phyloP scores from a whole-genome alignment of 2,888 invertebrate genomes.

The Euproctis similis region DNA sequence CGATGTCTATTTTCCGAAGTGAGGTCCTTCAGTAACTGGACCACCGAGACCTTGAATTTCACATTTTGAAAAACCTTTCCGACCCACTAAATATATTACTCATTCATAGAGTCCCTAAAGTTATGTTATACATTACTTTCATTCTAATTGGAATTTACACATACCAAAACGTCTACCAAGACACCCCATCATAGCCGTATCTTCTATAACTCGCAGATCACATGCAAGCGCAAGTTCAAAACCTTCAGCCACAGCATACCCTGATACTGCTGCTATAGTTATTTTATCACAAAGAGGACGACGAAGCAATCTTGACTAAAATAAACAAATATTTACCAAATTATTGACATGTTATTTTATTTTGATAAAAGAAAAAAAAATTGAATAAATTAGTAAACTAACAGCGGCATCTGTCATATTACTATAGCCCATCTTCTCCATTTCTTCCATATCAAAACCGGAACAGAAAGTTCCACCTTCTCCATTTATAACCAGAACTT shows the following conservation, averaged over 20 bases:
- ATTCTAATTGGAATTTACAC: neutral
- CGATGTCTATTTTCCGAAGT: too few relatives aligned
- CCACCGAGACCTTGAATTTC: too few relatives aligned
- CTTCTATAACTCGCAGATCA: constrained; percentile 91
- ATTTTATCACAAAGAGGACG: constrained; percentile 86
- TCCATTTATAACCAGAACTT: constrained; percentile 89
- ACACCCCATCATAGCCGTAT: constrained; percentile 89
- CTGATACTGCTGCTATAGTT: constrained; percentile 91
- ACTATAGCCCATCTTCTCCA: constrained; percentile 68
- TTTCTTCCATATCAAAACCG: constrained; percentile 90
- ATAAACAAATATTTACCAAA: too few relatives aligned
- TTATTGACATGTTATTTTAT: neutral
- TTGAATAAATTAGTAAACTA: constrained; percentile 29
- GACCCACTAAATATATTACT: too few relatives aligned
- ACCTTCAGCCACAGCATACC: constrained; percentile 93
- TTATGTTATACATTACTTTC: too few relatives aligned
- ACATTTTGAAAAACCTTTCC: too few relatives aligned
- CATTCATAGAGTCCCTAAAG: too few relatives aligned
- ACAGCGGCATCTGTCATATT: constrained; percentile 57
- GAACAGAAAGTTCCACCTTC: constrained; percentile 96
- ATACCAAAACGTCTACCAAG: constrained; percentile 90
- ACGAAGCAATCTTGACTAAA: constrained; percentile 42
- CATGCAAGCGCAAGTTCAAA: constrained; percentile 94
- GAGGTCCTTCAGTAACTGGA: too few relatives aligned
- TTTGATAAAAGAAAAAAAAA: neutral